Conservation (phyloP, 2,888 invertebrate genomes). For the Platypus cylindrus region DNA sequence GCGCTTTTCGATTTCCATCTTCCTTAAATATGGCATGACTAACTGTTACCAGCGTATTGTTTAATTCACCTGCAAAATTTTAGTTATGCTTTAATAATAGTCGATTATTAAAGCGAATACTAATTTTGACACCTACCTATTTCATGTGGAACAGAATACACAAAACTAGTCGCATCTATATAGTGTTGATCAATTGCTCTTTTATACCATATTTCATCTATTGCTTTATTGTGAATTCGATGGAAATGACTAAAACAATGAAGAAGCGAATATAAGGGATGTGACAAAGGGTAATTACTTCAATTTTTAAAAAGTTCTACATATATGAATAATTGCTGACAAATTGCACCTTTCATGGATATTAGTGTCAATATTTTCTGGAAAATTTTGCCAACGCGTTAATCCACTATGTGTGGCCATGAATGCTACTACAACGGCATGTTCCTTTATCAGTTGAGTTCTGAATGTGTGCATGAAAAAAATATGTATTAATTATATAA, state of each 20-base stretch:
- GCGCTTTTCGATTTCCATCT: conserved; percentile 38
- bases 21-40: conserved; percentile 69
- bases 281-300: background rate
- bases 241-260: conserved; percentile 52
- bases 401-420: conserved; percentile 84
- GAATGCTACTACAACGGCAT: conserved; percentile 75
- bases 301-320: background rate
- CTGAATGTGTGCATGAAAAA: too few species aligned
- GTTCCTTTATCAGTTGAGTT: conserved; percentile 69
- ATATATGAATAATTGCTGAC: too few species aligned
- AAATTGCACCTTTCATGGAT: conserved; percentile 26
- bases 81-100: too few species aligned
- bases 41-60: conserved; percentile 66
- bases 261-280: background rate
- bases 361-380: conserved; percentile 40
- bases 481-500: too few species aligned
- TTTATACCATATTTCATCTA: conserved; percentile 82
- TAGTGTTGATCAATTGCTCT: conserved; percentile 79
- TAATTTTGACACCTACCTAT: conserved; percentile 29
- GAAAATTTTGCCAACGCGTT: conserved; percentile 75
- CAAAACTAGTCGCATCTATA: conserved; percentile 64
- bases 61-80: conserved; percentile 26
- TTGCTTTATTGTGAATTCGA: conserved; percentile 60
- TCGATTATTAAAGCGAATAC: too few species aligned
- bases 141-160: conserved; percentile 66